Evolutionary conservation across 2,797 vertebrate genomes (phyloP), one percentile per base, ranked within the genome.

Genomic region (Mormyrus hasselquistii): DNA sequence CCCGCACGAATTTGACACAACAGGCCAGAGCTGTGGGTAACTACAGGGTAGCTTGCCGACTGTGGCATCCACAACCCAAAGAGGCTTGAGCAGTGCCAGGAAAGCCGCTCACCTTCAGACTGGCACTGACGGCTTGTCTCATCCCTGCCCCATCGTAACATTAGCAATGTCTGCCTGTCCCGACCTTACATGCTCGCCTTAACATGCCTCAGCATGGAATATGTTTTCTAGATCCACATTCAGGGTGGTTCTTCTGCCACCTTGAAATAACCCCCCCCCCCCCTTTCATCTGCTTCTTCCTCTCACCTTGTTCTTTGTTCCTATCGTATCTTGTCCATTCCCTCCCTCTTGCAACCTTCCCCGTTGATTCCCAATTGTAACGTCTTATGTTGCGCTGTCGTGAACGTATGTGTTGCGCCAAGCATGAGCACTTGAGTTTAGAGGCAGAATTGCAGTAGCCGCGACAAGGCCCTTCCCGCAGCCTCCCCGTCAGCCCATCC

Each of bases 131-230:
- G 94, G 93, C 91, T 93, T 94, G 93, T 59, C 89, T 73, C 87
- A 86, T 83, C 92, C 88, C 65, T 92, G 86, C 90, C 93, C 91
- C 92, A 90, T 92, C 90, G 90, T 91, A 90, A 93, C 95, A 92
- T 96, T 94, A 93, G 93, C 94, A 94, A 94, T 93, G 95, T 96
- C 96, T 97, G 96, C 96, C 95, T 96, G 96, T 91, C 90, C 94
- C 94, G 93, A 94, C 94, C 53, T 89, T 88, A 93, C 93, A 93
- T 94, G 94, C 95, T 96, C 94, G 94, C 95, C 94, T 92, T 97
- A 96, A 96, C 95, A 95, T 96, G 96, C 92, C 94, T 93, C 95
- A 96, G 97, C 97, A 97, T 97, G 97, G 93, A 91, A 95, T 94
- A 93, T 87, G 89, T 89, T 19, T 52, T 38, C 73, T 76, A 86